Conservation (phyloP, 2,797 vertebrate species). For the Echeneis naucrates region DNA sequence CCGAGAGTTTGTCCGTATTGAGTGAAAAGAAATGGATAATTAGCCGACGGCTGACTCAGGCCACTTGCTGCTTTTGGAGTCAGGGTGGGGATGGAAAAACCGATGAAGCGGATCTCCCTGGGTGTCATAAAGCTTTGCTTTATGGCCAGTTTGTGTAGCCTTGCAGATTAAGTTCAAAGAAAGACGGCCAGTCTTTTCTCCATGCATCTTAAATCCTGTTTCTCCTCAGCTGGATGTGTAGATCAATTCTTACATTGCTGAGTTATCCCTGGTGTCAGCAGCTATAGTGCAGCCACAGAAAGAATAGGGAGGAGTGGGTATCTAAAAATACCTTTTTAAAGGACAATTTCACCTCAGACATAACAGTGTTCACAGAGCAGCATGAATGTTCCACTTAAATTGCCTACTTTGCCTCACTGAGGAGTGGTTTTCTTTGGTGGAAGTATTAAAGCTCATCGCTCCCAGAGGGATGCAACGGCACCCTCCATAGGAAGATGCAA, state of each 20-base stretch:
- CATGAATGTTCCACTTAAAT: constrained; percentile 60
- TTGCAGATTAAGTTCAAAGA: constrained; percentile 86
- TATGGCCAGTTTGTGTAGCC: constrained; percentile 84
- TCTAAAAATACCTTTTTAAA: constrained; percentile 74
- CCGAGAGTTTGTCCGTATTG: constrained; percentile 63
- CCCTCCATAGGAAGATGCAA: constrained; percentile 43
- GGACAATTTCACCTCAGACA: constrained; percentile 68
- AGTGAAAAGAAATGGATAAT: constrained; percentile 79
- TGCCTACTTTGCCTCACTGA: constrained; percentile 56
- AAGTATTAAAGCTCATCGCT: constrained; percentile 40
- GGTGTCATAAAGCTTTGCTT: constrained; percentile 84
- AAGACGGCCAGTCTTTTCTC: constrained; percentile 73
- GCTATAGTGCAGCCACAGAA: constrained; percentile 59
- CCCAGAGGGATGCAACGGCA: constrained; percentile 32
- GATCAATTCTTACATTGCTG: constrained; percentile 76
- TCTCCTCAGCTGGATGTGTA: constrained; percentile 73
- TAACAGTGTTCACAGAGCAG: constrained; percentile 54
- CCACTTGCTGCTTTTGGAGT: constrained; percentile 77
- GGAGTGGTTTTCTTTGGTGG: constrained; percentile 43
- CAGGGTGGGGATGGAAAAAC: constrained; percentile 76
- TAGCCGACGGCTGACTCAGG: constrained; percentile 82
- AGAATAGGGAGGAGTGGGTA: constrained; percentile 52
- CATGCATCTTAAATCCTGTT: constrained; percentile 82
- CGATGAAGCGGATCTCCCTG: constrained; percentile 78
- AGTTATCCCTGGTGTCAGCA: constrained; percentile 77